These are phyloP conservation scores for Penaeus vannamei DNA, from an alignment of 1,140 invertebrate genomes.

Conservation along the genomic window DNA sequence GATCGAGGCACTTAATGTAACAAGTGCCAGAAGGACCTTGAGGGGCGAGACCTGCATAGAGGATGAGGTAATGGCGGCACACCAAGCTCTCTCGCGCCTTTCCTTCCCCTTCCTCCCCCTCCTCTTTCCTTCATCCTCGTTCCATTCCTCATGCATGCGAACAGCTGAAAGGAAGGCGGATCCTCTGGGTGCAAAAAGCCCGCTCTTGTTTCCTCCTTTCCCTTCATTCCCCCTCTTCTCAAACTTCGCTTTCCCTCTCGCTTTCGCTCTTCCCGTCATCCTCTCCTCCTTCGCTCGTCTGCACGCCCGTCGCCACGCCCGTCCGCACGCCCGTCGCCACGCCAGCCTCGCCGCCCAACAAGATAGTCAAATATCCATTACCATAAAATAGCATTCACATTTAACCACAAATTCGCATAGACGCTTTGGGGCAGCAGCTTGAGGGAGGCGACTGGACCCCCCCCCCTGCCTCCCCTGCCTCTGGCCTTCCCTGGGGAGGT, in stretches of 20 bases:
- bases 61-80: conserved; percentile 19
- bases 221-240: not conserved
- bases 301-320: too few species aligned
- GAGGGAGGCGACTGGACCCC: not conserved
- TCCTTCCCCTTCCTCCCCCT: not conserved
- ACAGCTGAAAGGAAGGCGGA: too few species aligned
- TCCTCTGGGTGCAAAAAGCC: too few species aligned
- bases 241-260: not conserved
- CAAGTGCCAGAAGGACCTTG: conserved; percentile 23
- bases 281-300: not conserved
- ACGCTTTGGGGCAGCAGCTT: too few species aligned
- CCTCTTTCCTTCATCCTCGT: not conserved
- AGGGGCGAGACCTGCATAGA: conserved; percentile 26
- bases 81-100: not conserved
- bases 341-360: too few species aligned
- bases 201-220: not conserved
- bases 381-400: too few species aligned
- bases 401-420: too few species aligned
- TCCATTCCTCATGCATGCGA: too few species aligned
- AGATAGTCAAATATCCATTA: too few species aligned
- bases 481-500: too few species aligned
- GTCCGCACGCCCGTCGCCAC: too few species aligned
- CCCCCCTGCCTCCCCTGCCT: not conserved
- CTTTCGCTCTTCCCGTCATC: not conserved
- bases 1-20: conserved; percentile 39